Conservation (phyloP, 2,797 vertebrate species). For the Onychomys arenicola region DNA sequence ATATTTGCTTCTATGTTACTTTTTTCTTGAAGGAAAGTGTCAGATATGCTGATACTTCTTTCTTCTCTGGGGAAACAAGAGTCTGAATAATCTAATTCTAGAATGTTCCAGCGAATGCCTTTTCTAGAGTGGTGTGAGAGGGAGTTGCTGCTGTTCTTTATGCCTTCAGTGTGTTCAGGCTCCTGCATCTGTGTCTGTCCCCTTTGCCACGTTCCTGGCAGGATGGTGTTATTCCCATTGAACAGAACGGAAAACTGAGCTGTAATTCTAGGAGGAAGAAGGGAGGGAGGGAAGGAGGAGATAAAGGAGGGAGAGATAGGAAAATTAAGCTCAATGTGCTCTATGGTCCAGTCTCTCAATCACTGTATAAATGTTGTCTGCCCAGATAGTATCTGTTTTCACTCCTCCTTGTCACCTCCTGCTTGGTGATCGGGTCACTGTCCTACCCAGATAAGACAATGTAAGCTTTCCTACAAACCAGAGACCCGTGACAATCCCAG, state of each 20-base stretch:
- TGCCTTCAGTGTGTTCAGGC: background rate
- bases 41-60: background rate
- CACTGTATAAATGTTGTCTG: background rate
- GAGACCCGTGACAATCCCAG: background rate
- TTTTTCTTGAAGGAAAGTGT: background rate
- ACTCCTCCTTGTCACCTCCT: background rate
- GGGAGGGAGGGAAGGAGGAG: background rate
- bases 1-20: background rate
- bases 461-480: background rate
- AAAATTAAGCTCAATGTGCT: background rate
- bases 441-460: background rate
- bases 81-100: constrained; percentile 9
- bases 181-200: background rate
- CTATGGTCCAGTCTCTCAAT: background rate
- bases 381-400: background rate
- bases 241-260: background rate
- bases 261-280: background rate
- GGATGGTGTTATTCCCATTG: background rate
- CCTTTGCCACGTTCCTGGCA: background rate
- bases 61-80: background rate
- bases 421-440: background rate
- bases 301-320: too few relatives aligned
- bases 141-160: background rate
- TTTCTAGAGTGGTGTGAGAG: background rate
- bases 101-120: background rate